phyloP scores from a whole-genome alignment of 2,888 invertebrate species.

The Bugula neritina region DNA sequence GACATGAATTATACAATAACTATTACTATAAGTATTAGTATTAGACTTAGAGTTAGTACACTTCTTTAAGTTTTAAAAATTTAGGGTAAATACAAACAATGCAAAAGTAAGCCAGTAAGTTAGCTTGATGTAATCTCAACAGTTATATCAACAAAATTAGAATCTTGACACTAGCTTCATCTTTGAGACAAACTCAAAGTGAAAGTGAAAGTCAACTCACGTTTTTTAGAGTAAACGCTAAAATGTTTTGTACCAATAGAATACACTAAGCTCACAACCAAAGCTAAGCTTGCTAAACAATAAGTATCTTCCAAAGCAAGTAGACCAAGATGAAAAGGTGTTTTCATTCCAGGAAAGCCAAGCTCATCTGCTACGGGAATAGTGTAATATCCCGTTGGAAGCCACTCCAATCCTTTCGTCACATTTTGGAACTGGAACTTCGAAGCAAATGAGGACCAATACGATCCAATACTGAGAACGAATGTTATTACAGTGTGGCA shows the following conservation, averaged over 20 bases:
- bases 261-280: background rate
- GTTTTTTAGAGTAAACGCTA: conserved; percentile 6
- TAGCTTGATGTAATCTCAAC: too few species aligned
- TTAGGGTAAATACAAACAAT: too few species aligned
- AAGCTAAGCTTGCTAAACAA: conserved; percentile 1
- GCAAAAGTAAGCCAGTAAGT: too few species aligned
- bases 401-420: conserved; percentile 23
- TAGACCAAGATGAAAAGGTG: conserved; percentile 23
- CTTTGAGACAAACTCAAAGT: too few species aligned
- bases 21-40: too few species aligned
- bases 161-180: too few species aligned
- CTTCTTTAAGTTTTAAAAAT: too few species aligned
- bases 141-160: too few species aligned
- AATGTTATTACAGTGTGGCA: background rate
- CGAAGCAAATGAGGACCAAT: conserved; percentile 20
- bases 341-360: conserved; percentile 15
- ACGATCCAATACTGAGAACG: conserved; percentile 6
- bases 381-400: conserved; percentile 19
- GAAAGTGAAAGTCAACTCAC: too few species aligned
- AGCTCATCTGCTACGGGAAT: conserved; percentile 17
- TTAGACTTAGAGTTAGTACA: too few species aligned
- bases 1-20: too few species aligned
- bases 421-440: conserved; percentile 19
- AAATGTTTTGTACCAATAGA: conserved; percentile 13
- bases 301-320: conserved; percentile 17